A percentile compares a stretch with the other conserved stretches of the same genome.
Evolutionary conservation across 2,888 invertebrate genomes (phyloP).

Genomic region (Caenorhabditis sp.): DNA sequence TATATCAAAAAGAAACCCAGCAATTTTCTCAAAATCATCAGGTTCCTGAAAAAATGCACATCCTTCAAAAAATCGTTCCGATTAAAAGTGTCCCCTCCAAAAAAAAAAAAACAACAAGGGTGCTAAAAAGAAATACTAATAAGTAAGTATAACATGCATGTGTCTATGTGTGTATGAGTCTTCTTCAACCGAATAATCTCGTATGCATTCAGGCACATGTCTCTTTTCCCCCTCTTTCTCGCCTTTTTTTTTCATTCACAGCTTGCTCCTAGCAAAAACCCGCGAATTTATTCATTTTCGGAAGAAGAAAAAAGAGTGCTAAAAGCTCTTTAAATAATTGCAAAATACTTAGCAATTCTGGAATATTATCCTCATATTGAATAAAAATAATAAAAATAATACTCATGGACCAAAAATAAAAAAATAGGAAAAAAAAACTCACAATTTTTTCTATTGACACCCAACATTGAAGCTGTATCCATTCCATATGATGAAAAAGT

Average conservation of each 20-base stretch:
- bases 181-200: neutral
- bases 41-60: no score
- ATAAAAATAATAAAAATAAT: no score
- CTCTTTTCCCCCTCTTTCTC: neutral
- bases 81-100: no score
- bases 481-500: neutral
- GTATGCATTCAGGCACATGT: neutral
- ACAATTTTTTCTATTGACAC: slow-evolving; percentile 6
- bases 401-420: no score
- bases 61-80: no score
- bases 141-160: no score
- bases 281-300: neutral
- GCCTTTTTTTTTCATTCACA: neutral
- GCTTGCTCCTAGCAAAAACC: neutral
- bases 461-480: slow-evolving; percentile 4
- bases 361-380: no score
- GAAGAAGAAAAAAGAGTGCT: neutral
- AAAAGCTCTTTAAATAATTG: neutral
- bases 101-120: no score
- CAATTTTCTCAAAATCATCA: no score
- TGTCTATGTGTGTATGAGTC: neutral
- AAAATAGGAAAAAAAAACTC: slow-evolving; percentile 9
- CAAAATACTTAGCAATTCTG: no score
- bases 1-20: no score
- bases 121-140: no score